Evolutionary conservation across 30 jellyfish, hydroid and myxozoan species (phyloP).

Genomic region (Clytia hemisphaerica): DNA sequence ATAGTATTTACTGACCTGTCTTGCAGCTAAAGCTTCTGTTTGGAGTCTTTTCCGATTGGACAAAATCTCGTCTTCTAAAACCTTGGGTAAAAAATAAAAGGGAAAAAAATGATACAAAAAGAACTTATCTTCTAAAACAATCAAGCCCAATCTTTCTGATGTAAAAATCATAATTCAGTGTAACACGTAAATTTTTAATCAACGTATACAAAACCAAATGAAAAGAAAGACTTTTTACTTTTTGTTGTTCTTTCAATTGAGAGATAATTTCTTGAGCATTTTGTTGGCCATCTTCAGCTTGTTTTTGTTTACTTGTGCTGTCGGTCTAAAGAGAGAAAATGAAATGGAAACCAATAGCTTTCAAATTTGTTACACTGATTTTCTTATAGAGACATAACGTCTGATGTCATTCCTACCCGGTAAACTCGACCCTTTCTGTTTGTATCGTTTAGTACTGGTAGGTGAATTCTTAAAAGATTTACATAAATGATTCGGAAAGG

Average conservation of each 20-base stretch:
- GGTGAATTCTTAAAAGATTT: too few species aligned
- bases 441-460: too few species aligned
- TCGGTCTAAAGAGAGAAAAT: constrained; percentile 25
- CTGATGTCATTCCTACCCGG: too few species aligned
- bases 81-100: constrained; percentile 20
- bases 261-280: constrained; percentile 54
- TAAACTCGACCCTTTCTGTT: too few species aligned
- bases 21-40: constrained; percentile 70
- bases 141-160: background rate
- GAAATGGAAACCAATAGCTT: too few species aligned
- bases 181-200: background rate
- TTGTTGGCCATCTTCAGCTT: constrained; percentile 54
- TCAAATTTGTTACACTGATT: too few species aligned
- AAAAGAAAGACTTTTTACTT: constrained; percentile 31
- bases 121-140: background rate
- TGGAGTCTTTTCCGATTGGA: constrained; percentile 53
- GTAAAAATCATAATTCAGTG: background rate
- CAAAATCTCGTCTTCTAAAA: constrained; percentile 60
- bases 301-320: constrained; percentile 43
- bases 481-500: too few species aligned
- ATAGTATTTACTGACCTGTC: constrained; percentile 48
- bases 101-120: background rate
- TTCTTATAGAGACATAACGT: too few species aligned
- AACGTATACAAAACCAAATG: too few species aligned
- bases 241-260: constrained; percentile 53